phyloP scores from a whole-genome alignment of 2,797 vertebrate species.

The Xenopus petersii region DNA sequence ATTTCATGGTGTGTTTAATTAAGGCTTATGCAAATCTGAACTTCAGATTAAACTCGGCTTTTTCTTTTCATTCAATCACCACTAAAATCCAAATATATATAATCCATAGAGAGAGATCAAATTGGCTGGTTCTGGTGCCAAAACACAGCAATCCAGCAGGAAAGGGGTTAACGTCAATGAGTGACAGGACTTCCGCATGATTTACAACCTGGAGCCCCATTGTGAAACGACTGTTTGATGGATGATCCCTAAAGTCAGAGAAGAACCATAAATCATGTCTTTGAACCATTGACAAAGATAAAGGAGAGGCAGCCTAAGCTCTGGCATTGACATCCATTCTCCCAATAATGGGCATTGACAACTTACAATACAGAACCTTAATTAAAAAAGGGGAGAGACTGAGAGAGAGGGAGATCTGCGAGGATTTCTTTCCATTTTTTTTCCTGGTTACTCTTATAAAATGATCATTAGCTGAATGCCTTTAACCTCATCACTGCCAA shows the following conservation, averaged over 20 bases:
- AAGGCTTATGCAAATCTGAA: no score
- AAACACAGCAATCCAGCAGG: constrained; percentile 51
- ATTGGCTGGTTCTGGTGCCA: no score
- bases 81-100: no score
- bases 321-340: constrained; percentile 99
- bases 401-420: constrained; percentile 8
- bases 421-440: constrained; percentile 5
- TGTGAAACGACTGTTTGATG: constrained; percentile 96
- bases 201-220: constrained; percentile 97
- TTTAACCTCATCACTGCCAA: constrained; percentile 2
- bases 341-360: constrained; percentile 99
- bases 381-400: constrained; percentile 90
- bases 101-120: no score
- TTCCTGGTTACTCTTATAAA: neutral
- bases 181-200: constrained; percentile 99
- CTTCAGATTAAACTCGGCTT: no score
- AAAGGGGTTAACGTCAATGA: constrained; percentile 97
- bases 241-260: constrained; percentile 99
- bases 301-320: constrained; percentile 96
- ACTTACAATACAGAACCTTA: constrained; percentile 98
- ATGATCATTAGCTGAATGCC: neutral
- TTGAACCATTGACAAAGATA: constrained; percentile 99
- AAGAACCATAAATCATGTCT: constrained; percentile 99
- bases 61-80: no score
- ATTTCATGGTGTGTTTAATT: no score